These are phyloP conservation scores for Tetropium fuscum DNA, from an alignment of 2,888 invertebrate species.

Conservation along the genomic window DNA sequence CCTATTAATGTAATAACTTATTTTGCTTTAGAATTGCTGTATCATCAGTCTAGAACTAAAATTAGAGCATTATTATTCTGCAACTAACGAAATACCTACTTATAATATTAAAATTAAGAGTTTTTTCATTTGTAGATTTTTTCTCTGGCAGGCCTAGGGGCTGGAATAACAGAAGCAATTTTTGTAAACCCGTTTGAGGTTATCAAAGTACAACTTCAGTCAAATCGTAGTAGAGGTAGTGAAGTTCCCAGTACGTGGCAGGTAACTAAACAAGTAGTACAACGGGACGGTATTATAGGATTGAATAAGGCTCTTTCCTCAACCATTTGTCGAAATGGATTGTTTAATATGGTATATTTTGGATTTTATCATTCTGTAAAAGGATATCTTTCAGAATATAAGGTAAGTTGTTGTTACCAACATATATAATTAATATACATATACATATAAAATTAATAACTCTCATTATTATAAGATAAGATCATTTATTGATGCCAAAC, in stretches of 20 bases:
- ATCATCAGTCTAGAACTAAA: too few relatives aligned
- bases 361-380: constrained; percentile 95
- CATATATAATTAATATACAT: constrained; percentile 3
- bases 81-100: too few relatives aligned
- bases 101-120: neutral
- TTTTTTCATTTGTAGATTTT: constrained; percentile 76
- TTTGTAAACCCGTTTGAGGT: constrained; percentile 96
- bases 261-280: constrained; percentile 83
- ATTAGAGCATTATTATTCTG: too few relatives aligned
- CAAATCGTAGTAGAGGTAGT: constrained; percentile 75
- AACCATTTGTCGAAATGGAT: constrained; percentile 89
- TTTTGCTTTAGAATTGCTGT: too few relatives aligned
- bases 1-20: too few relatives aligned
- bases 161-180: constrained; percentile 92
- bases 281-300: constrained; percentile 68
- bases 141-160: constrained; percentile 87
- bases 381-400: constrained; percentile 75
- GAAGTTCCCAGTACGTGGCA: constrained; percentile 75
- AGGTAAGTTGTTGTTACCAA: too few relatives aligned
- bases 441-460: too few relatives aligned
- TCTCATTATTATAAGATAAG: too few relatives aligned
- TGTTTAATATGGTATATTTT: constrained; percentile 95
- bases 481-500: too few relatives aligned
- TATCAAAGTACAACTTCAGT: constrained; percentile 91
- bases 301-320: constrained; percentile 91